A percentile compares a stretch with the other conserved stretches of the same genome.
These are phyloP conservation scores for Torymus texanus DNA, from an alignment of 2,888 invertebrate species.

Conservation along the genomic window DNA sequence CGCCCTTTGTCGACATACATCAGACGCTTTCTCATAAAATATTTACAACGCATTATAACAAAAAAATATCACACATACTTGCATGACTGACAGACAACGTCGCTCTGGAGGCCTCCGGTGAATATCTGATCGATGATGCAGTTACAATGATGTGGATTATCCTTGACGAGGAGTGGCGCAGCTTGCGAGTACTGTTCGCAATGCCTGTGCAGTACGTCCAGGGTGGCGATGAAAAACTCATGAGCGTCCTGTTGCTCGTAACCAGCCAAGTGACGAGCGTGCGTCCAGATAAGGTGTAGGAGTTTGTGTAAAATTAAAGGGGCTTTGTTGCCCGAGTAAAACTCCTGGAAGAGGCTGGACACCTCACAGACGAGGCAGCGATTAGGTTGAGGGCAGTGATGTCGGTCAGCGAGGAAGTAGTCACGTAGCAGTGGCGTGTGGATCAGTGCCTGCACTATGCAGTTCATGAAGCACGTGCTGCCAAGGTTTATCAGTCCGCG, in stretches of 20 bases:
- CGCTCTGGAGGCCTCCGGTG: conserved; percentile 96
- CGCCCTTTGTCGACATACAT: no score
- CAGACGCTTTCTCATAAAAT: neutral
- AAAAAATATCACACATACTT: conserved; percentile 77
- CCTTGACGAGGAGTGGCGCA: conserved; percentile 72
- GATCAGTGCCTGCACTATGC: conserved; percentile 93
- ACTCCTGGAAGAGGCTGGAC: conserved; percentile 96
- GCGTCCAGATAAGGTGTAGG: conserved; percentile 97
- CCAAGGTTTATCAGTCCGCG: conserved; percentile 97
- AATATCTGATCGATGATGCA: conserved; percentile 99
- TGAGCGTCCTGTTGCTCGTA: conserved; percentile 99
- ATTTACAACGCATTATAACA: neutral
- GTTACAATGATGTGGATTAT: conserved; percentile 82
- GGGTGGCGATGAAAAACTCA: conserved; percentile 97
- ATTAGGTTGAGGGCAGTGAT: conserved; percentile 87
- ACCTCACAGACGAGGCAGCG: conserved; percentile 97
- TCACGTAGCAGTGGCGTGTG: conserved; percentile 96
- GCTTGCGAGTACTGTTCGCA: conserved; percentile 74
- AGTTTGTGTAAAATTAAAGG: conserved; percentile 93
- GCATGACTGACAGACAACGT: conserved; percentile 96
- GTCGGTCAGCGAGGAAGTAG: conserved; percentile 95
- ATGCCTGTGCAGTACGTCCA: conserved; percentile 93
- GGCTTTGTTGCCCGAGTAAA: conserved; percentile 92
- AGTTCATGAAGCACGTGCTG: conserved; percentile 99
- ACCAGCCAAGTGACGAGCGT: conserved; percentile 94